Base-by-base conservation (phyloP, 1,140 invertebrate genomes). In the Scaptomyza hsui region DNA sequence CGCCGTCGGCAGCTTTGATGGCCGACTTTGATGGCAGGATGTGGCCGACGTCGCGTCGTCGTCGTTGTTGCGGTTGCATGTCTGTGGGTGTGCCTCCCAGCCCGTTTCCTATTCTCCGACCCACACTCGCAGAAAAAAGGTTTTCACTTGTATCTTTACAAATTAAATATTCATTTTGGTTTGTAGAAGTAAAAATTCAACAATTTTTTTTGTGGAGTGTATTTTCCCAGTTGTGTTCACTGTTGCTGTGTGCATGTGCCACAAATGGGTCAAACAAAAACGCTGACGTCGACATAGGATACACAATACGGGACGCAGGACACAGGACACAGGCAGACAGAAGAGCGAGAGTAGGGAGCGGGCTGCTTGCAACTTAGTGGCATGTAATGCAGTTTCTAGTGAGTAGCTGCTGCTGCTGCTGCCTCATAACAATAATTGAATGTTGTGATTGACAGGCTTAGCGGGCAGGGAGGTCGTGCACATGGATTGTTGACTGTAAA, bases 401-500 rank as follows among this genome's bases (percentile, higher is more conserved):
- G 47, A 70, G 48, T 70, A 47, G 59, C 57, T 65, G 45, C 35
- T 77, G 57, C 18, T n/a, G n/a, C n/a, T n/a, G n/a, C n/a, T n/a
- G n/a, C n/a, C n/a, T 59, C 73, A 68, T 72, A 80, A 73, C 56
- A 44, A 77, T 85, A 86, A 86, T 81, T 85, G 82, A 81, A 74
- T 77, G 81, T 72, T 85, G 61, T 81, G 73, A 82, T 80, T 82
- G 78, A 32, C 48, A 61, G 24, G 37, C 15, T 21, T 42, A 48
- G 5, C 49, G 59, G 44, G 10, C 12, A 18, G 42, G 16, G 19
- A 21, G 29, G 44, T 39, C 19, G 52, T 6, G 48, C 18, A 44
- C 39, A 4, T 44, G 44, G 49, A 48, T 51, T 69, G 55, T 55
- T 57, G 45, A 18, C 44, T 26, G 44, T 35, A 35, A 88, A 88